Evolutionary conservation across 2,113 vertebrate species (phyloP), one percentile per base, ranked within the genome.

Genomic region (Silurus asotus): DNA sequence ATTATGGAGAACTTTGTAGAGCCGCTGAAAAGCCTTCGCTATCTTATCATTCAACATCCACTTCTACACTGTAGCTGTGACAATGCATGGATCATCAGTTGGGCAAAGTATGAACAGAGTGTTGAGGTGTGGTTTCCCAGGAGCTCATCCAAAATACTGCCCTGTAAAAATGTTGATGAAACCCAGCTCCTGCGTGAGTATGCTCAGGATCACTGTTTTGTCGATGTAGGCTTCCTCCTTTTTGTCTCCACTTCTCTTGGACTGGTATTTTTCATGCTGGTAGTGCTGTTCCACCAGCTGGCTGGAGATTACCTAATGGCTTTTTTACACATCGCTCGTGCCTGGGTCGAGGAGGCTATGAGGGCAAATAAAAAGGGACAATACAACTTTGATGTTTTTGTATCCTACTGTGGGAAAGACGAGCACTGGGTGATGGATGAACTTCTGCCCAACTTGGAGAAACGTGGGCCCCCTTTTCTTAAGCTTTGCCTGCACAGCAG

Each of bases 401-500:
- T 91, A 49, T 92, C 91, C n/a, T 90, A 90, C 72, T 87, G 87
- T 70, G 37, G 74, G 17, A 84, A 88, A 20, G 89, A 92, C 48
- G 89, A 92, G 61, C 80, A 19, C 14, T 91, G 88, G 90, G 89
- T 92, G 49, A 69, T 91, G 49, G 85, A 74, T 45, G 75, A 87
- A 48, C 85, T 90, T 53, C 72, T 92, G 74, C 87, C 91, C 49
- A 90, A 90, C 62, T 81, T 92, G 61, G 87, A 90, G 62, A 23
- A 74, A 49, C 75, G 64, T 56, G 84, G 88, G 3, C 74, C 81
- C 15, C 84, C 84, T 13, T 88, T 83, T n/a, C 45, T 86, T 14
- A 55, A 37, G 20, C 62, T 88, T 13, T 86, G 84, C 75, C 84
- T 86, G 45, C 84, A 85, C 53, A 88, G 79, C 37, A 76, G 78